Evolutionary conservation across 30 jellyfish, hydroid and myxozoan species (phyloP), one percentile per base, ranked within the genome.

Genomic region (Cassiopea andromeda): DNA sequence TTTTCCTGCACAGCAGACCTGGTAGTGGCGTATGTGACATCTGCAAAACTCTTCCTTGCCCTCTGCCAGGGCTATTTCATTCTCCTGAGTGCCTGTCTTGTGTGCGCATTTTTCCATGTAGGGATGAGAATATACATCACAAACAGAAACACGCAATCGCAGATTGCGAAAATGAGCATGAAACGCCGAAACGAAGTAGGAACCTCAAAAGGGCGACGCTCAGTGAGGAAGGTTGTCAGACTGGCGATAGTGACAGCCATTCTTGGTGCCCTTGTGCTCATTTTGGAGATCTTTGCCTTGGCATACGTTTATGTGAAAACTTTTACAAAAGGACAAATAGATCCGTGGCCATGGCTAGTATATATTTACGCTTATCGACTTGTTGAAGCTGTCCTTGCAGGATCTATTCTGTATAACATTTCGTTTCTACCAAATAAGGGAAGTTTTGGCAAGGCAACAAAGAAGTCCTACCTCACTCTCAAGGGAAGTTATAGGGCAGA

Each of bases 21-120:
- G 70, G 88, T 80, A 0, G 97, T 86, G 0, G 75, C 93, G 1
- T 92, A 92, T 69, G 17, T 61, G 15, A 86, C 95, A 1, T 45
- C 85, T 5, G 67, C 93, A 2, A 47, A 67, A 6, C 49, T 81
- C 48, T 82, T 92, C 69, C 79, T 92, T 14, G 80, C 83, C 10
- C 74, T 92, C 9, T 92, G 97, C 48, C 97, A 92, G 67, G 93
- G 75, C 61, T 92, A 92, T 73, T 92, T 92, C 87, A 80, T 92
- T 10, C 49, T 81, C 2, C 84, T 92, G 76, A 82, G 95, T 58
- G 69, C 84, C 8, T 67, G 75, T 16, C 84, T 92, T 18, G 91
- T 92, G 54, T 45, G 44, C 9, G 91, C 91, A 16, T 92, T 75
- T 79, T 47, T 77, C 8, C 75, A 86, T 64, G 69, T 86, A 46